Percentiles rank a stretch among this genome's conserved stretches.
Evolutionary conservation across 2,888 invertebrate species (phyloP).

Genomic region (Caenorhabditis sinica): DNA sequence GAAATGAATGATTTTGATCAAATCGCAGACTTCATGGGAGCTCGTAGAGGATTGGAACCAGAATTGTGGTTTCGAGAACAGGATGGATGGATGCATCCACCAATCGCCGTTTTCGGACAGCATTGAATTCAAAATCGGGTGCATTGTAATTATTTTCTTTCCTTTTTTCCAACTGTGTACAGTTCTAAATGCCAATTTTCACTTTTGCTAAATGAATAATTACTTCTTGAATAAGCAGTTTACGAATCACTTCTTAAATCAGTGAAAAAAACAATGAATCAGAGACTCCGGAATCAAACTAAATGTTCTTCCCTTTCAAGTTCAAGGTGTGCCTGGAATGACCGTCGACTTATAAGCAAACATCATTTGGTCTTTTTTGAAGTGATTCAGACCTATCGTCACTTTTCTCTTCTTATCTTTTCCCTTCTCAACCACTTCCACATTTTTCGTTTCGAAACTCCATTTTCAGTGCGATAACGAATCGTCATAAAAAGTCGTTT

Average conservation of each 20-base stretch:
- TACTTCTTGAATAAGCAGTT: no score
- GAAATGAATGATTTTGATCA: background rate
- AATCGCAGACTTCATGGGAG: constrained; percentile 18
- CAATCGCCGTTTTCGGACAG: background rate
- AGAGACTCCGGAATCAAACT: constrained; percentile 20
- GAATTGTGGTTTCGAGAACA: background rate
- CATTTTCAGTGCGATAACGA: constrained; percentile 12
- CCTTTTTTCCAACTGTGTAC: no score
- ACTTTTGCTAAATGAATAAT: background rate
- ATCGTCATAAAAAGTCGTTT: constrained; percentile 18
- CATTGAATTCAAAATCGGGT: background rate
- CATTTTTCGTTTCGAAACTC: constrained; percentile 34
- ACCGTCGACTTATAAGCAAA: constrained; percentile 23
- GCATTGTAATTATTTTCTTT: no score
- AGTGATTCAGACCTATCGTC: constrained; percentile 32
- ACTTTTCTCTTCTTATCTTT: constrained; percentile 52
- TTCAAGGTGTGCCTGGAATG: constrained; percentile 38
- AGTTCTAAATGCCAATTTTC: background rate
- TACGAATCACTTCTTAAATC: background rate
- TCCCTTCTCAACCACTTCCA: no score
- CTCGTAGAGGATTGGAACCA: no score
- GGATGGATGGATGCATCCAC: constrained; percentile 37
- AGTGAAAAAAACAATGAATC: background rate
- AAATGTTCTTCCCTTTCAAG: constrained; percentile 4
- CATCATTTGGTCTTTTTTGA: constrained; percentile 31